Base-by-base conservation (phyloP, 53 echinoderm and acorn worm species). In the Pentamera pediparva region DNA sequence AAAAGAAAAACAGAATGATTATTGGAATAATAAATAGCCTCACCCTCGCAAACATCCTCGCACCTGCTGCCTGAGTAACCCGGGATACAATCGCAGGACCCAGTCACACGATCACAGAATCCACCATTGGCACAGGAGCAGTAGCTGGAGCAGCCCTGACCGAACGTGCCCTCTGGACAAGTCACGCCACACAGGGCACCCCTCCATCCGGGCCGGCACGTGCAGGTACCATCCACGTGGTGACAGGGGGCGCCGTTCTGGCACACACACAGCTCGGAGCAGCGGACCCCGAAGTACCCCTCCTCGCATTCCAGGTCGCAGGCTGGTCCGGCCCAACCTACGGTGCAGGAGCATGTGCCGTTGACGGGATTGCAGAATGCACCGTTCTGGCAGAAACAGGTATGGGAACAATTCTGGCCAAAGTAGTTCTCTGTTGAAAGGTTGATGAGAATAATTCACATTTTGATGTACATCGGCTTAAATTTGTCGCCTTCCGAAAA, bases 201-300 rank as follows among this genome's bases (percentile, higher is more conserved):
- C 3, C 31, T 32, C 80, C 76, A 89, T 10, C 90, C 90, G 0
- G 86, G 79, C 20, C 59, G 35, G 39, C 90, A 89, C 11, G 59
- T 56, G 35, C 90, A 90, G 17, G 61, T 50, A n/a, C 90, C 90
- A 38, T 41, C 59, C 52, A 87, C 65, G 29, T 83, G 88, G 34
- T 87, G 61, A 48, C 88, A 87, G 13, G n/a, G 45, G 10, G 59
- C 83, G 11, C 56, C 60, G 18, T 81, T 65, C 53, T 54, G 22
- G 33, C 88, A 87, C 7, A 11, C 40, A 35, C 88, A 87, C 3
- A n/a, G 7, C 12, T 79, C 27, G 17, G 31, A 65, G 36, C 88
- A 88, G 37, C 75, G 58, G 22, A 19, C 17, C 17, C 88, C 88
- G 34, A 60, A 83, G 61, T 18, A 55, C 4, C 62, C 78, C 3